Base-by-base conservation (phyloP, 1,140 invertebrate species). In the Ceratina australensis region DNA sequence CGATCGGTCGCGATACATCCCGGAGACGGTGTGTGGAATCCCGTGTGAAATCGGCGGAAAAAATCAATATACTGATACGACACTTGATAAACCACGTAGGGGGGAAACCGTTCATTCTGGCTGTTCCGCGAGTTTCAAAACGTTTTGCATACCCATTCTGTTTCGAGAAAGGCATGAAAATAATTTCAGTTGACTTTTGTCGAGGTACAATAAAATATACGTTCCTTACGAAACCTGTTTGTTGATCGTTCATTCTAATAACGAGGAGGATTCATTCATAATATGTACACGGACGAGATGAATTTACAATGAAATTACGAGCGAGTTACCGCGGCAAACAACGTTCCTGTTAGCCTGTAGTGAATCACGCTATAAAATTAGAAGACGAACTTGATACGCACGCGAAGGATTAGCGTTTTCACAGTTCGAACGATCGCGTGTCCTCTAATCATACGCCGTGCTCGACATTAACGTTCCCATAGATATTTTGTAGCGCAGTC, bases 11-110 rank as follows among this genome's bases (percentile, higher is more conserved):
- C 28, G 75, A 78, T 78, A 76, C 65, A 54, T 18, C 33, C 33
- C n/a, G 65, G 47, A 20, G 26, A 61, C 65, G n/a, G 74, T 69
- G 65, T 76, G 69, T 69, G 74, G 47, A 50, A 69, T 76, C 56
- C 59, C 65, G 74, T 68, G 74, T 69, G 74, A 76, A 76, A 76
- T 69, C 74, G 65, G 2, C n/a, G 74, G 69, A 61, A 76, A 76
- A 76, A 52, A 60, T 76, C 74, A 76, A 76, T 69, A 76, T 61
- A 61, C 47, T 18, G n/a, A 54, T 16, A 15, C 22, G n/a, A 4
- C 15, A 24, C 3, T 76, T 56, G 74, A 69, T 76, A 69, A 69
- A 61, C 20, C 56, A 13, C 8, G 42, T 16, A 10, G 16, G 22
- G 16, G 22, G 10, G 26, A 63, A 60, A 73, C 26, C 13, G 57